Conservation (phyloP, 2,113 vertebrate genomes). For the Macroglossus sobrinus region DNA sequence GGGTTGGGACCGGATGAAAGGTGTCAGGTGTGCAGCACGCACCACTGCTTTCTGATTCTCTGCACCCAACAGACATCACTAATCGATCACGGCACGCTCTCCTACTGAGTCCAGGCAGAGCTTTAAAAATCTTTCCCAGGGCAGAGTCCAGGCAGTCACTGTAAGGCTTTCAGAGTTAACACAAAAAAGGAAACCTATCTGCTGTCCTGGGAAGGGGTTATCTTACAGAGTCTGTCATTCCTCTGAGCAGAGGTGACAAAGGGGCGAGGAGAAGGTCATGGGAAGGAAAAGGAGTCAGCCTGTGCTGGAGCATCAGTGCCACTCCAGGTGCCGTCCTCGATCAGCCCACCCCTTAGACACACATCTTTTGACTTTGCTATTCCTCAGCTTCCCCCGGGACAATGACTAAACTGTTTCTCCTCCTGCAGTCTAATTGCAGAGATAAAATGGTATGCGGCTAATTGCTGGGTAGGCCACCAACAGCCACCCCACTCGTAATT, state of each 20-base stretch:
- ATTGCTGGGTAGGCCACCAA: conserved; percentile 56
- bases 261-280: not conserved
- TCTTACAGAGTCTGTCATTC: not conserved
- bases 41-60: not conserved
- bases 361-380: not conserved
- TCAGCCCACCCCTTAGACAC: not conserved
- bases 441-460: conserved; percentile 48
- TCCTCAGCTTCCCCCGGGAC: not conserved
- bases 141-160: not conserved
- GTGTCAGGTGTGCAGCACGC: not conserved
- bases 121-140: not conserved
- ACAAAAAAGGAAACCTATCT: not conserved
- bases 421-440: not conserved
- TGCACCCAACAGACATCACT: conserved; percentile 7
- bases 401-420: conserved; percentile 18
- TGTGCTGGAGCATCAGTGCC: not conserved
- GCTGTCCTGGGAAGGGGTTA: not conserved
- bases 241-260: not conserved
- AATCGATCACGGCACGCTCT: conserved; percentile 32
- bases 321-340: not conserved
- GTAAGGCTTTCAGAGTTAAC: conserved; percentile 1
- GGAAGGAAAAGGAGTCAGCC: not conserved
- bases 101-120: not conserved
- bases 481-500: conserved; percentile 42
- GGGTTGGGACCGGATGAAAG: not conserved